Evolutionary conservation across 2,797 vertebrate species (phyloP).

Genomic region (Tiaroga cobitis): DNA sequence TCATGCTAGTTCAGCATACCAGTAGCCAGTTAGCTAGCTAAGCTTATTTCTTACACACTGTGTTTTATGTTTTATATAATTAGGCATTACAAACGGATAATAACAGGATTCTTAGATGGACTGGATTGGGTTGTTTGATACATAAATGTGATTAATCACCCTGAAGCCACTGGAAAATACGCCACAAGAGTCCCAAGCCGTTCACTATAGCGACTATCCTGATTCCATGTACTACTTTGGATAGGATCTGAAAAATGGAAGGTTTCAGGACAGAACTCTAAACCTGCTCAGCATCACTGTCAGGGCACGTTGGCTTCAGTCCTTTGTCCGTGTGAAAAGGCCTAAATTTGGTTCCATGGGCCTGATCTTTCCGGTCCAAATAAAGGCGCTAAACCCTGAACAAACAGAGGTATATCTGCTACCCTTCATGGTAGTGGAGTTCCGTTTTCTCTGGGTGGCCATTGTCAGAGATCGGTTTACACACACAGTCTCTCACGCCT

Average conservation of each 20-base stretch:
- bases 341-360: conserved; percentile 9
- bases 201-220: background rate
- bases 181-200: too few species aligned
- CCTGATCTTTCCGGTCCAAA: conserved; percentile 28
- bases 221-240: background rate
- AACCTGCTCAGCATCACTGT: conserved; percentile 23
- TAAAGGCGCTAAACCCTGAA: conserved; percentile 29
- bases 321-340: conserved; percentile 33
- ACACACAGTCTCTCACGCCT: conserved; percentile 3
- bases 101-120: background rate
- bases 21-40: background rate
- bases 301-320: conserved; percentile 12
- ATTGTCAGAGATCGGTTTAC: conserved; percentile 34
- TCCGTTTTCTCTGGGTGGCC: conserved; percentile 45
- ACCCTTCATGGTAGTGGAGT: conserved; percentile 26
- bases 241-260: background rate
- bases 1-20: background rate
- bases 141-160: background rate
- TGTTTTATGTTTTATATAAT: background rate
- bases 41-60: background rate
- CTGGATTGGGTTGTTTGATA: background rate
- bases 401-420: conserved; percentile 33
- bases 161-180: background rate
- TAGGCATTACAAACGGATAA: background rate
- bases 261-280: background rate